These are phyloP conservation scores for Haliclystus octoradiatus DNA, from an alignment of 30 jellyfish, hydroid and myxozoan genomes.

Conservation along the genomic window DNA sequence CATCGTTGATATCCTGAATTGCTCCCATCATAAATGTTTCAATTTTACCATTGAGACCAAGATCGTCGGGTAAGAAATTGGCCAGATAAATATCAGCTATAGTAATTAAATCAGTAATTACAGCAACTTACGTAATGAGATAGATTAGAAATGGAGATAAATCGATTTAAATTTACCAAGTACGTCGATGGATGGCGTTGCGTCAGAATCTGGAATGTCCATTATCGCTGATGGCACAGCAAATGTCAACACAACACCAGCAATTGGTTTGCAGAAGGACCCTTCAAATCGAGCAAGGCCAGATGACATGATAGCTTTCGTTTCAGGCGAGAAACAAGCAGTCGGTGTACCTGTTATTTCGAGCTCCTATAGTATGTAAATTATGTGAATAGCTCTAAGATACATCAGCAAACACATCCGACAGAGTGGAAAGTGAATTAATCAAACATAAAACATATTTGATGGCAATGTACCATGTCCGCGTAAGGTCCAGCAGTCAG, in stretches of 20 bases:
- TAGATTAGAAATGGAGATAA: background rate
- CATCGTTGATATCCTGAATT: slow-evolving; percentile 51
- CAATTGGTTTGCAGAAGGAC: slow-evolving; percentile 57
- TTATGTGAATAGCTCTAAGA: background rate
- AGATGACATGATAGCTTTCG: slow-evolving; percentile 25
- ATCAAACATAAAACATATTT: background rate
- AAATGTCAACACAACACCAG: slow-evolving; percentile 23
- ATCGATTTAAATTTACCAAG: background rate
- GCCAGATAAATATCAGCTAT: slow-evolving; percentile 72
- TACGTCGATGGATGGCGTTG: slow-evolving; percentile 40
- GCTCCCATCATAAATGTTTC: slow-evolving; percentile 43
- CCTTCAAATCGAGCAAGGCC: slow-evolving; percentile 72
- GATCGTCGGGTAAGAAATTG: slow-evolving; percentile 13
- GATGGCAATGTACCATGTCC: slow-evolving; percentile 17
- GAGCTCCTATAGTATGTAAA: slow-evolving; percentile 8
- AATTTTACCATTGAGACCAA: slow-evolving; percentile 3
- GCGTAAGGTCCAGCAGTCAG: slow-evolving; percentile 37
- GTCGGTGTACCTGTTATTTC: background rate
- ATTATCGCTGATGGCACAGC: slow-evolving; percentile 13
- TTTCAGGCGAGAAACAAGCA: slow-evolving; percentile 39
- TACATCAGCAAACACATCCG: no score
- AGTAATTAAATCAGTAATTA: no score
- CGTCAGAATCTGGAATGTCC: slow-evolving; percentile 30
- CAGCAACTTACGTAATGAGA: no score
- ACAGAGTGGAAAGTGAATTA: background rate